Evolutionary conservation across 2,888 invertebrate species (phyloP), one percentile per base, ranked within the genome.

Genomic region (Tanytarsus gracilentus): DNA sequence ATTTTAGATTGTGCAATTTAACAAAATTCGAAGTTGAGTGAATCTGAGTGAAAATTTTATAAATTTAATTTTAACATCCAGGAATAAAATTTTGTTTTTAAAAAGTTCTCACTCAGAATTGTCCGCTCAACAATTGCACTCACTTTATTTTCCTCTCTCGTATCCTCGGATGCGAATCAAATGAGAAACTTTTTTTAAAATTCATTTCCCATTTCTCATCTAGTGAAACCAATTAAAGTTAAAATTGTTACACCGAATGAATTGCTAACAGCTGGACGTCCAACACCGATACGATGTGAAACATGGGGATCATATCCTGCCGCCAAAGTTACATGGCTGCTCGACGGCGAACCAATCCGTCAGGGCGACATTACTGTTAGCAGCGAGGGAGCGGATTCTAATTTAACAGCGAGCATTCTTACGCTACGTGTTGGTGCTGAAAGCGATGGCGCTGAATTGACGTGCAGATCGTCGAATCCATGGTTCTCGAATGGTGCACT

Each of bases 401-500:
- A 86, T 67, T 79, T 83, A 55, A 87, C 88, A 6, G 83, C 83
- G 64, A 87, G 86, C 68, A 82, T 85, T 61, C 75, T 91, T 62
- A 84, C 85, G 2, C 80, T 90, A 72, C 81, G 82, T 63, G 84
- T 90, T 50, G 79, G 82, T 63, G 79, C 86, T 62, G 85, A 86
- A 65, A 89, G 92, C 74, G 87, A 89, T 69, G 88, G 88, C 49
- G 83, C 86, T 65, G 85, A 85, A 71, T 79, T 93, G 63, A 82
- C 85, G 61, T 93, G 92, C 71, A 80, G 88, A 62, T 88, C 90
- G 62, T 85, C 88, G 72, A 93, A 93, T 77, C 87, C 88, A 1
- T 84, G 88, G 79, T 88, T 91, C 73, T 86, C 87, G 40, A 87
- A 86, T 62, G 85, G 86, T 66, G 83, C 84, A 55, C 76, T 86